Evolutionary conservation across 2,113 vertebrate species (phyloP), one percentile per base, ranked within the genome.

Genomic region (Zingel zingel): DNA sequence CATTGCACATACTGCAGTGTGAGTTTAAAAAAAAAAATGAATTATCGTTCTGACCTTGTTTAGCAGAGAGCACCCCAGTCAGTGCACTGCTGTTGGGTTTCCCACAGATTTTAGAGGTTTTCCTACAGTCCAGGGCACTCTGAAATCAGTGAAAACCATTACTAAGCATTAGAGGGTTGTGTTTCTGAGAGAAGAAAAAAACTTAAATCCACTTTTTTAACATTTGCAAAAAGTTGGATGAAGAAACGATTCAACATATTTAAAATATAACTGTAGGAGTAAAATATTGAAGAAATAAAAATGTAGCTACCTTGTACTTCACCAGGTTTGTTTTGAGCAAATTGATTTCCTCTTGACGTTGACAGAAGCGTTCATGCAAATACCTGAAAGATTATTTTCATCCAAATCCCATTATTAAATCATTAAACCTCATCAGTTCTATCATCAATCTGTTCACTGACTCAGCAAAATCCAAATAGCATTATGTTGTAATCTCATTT

Each of bases 21-120:
- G 61, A 74, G 7, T 68, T 18, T 45, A n/a, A n/a, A n/a, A n/a
- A n/a, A n/a, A n/a, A n/a, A 56, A 19, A 33, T 30, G 11, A 0
- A 23, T 4, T 5, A 33, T 13, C 23, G 47, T 33, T 62, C 81
- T 79, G 75, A 99, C 98, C 98, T 98, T 99, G 97, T 91, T 98
- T 99, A 54, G 98, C 97, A 87, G 97, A 99, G 63, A 99, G 96
- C 54, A 99, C 96, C 36, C 98, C 98, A 3, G 97, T 98, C 76
- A 99, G 94, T 5, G 97, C 96, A 51, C 96, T 97, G 84, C 97
- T 98, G 90, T 92, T 96, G 65, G 97, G 95, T 89, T 95, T 98
- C 33, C 95, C 91, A 61, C 94, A 94, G 61, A 93, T 82, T 91
- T 96, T 98, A 0, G 96, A 94, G 86, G 95, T 97, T 92, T 97